Evolutionary conservation across 2,797 vertebrate genomes (phyloP).

Genomic region (Sebastes taczanowskii): DNA sequence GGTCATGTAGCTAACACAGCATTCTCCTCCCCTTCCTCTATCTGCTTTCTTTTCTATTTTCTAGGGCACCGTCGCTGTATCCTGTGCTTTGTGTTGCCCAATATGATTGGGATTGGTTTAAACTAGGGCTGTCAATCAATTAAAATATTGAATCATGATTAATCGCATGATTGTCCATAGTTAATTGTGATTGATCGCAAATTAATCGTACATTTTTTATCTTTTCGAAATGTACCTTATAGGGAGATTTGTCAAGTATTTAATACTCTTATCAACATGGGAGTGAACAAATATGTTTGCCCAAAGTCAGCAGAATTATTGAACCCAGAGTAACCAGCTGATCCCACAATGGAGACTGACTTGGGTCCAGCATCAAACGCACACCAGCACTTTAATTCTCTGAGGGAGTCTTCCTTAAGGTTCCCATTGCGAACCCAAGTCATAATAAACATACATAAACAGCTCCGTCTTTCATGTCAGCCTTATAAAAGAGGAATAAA

Average conservation of each 20-base stretch:
- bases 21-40: background rate
- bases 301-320: slow-evolving; percentile 40
- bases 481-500: slow-evolving; percentile 71
- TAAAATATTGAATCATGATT: too few relatives aligned
- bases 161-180: too few relatives aligned
- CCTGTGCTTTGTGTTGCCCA: background rate
- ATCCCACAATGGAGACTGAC: slow-evolving; percentile 34
- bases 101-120: background rate
- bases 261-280: too few relatives aligned
- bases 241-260: too few relatives aligned
- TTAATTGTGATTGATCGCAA: too few relatives aligned
- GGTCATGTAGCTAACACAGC: background rate
- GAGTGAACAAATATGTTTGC: too few relatives aligned
- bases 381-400: slow-evolving; percentile 57
- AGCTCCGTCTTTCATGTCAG: slow-evolving; percentile 66
- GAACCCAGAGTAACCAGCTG: slow-evolving; percentile 35
- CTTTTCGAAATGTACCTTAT: too few relatives aligned
- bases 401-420: slow-evolving; percentile 46
- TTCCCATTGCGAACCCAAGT: slow-evolving; percentile 58
- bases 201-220: too few relatives aligned
- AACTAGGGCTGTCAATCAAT: background rate
- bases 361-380: slow-evolving; percentile 53
- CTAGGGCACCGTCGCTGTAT: background rate
- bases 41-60: background rate
- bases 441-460: slow-evolving; percentile 74